Percentiles rank a stretch among this genome's conserved stretches.
phyloP scores from a whole-genome alignment of 1,140 invertebrate genomes.

The Anagrus nilaparvatae region DNA sequence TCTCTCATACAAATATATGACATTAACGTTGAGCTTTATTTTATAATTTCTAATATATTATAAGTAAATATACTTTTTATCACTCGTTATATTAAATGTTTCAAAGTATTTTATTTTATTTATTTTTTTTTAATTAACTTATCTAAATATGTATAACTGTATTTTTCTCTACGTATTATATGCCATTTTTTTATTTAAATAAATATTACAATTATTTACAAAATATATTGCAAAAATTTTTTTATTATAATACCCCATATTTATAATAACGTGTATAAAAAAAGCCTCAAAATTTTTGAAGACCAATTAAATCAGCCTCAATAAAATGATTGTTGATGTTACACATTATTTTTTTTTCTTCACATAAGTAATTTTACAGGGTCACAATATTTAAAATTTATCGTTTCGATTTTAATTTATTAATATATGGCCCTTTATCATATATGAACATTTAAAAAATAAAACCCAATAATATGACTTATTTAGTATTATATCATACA shows the following conservation, averaged over 20 bases:
- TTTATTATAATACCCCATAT: background rate
- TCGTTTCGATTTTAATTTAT: background rate
- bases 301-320: no score
- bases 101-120: no score
- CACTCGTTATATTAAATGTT: no score
- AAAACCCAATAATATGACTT: background rate
- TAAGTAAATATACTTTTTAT: no score
- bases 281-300: background rate
- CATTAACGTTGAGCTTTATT: no score
- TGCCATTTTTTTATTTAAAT: conserved; percentile 31
- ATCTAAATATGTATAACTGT: conserved; percentile 24
- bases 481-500: conserved; percentile 36
- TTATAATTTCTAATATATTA: no score
- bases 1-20: background rate
- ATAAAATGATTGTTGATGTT: no score
- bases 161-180: conserved; percentile 25
- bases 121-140: conserved; percentile 25
- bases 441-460: no score
- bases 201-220: conserved; percentile 45
- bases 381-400: background rate
- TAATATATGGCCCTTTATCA: no score
- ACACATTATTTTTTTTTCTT: no score
- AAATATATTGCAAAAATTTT: conserved; percentile 7
- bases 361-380: background rate
- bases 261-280: background rate